A percentile compares a stretch with the other conserved stretches of the same genome.
These are phyloP conservation scores for Tragulus kanchil DNA, from an alignment of 2,113 vertebrate genomes.

Conservation along the genomic window DNA sequence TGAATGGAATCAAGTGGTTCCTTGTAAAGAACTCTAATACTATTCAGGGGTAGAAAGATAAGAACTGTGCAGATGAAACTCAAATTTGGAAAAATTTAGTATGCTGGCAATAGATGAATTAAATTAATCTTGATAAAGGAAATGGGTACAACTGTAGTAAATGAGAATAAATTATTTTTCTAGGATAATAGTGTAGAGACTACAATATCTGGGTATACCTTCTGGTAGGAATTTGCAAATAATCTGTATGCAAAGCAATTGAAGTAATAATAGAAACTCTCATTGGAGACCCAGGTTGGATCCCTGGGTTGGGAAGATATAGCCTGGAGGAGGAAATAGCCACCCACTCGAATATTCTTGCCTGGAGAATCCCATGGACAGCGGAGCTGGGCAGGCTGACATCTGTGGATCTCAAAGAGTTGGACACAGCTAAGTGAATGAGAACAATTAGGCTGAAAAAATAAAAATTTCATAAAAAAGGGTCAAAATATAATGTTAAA, in stretches of 20 bases:
- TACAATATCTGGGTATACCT: neutral
- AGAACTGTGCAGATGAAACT: neutral
- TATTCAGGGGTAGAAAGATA: neutral
- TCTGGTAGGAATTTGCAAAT: neutral
- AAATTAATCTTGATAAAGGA: neutral
- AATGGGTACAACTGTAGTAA: neutral
- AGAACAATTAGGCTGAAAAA: too few species aligned
- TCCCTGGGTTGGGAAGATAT: too few species aligned
- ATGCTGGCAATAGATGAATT: conserved; percentile 26
- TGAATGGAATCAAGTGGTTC: neutral
- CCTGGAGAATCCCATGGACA: too few species aligned
- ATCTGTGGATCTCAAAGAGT: too few species aligned
- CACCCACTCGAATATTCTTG: too few species aligned
- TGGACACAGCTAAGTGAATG: too few species aligned
- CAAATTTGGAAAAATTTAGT: neutral
- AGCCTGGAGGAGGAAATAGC: too few species aligned
- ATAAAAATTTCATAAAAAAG: too few species aligned
- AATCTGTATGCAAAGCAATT: neutral
- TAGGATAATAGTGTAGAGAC: neutral
- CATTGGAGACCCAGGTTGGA: neutral
- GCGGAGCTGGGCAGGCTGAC: too few species aligned
- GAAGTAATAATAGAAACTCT: neutral
- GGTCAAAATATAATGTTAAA: neutral
- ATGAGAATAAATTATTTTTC: neutral
- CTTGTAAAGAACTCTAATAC: neutral